Evolutionary conservation across 2,113 vertebrate species (phyloP).

Genomic region (Eulemur macaco): DNA sequence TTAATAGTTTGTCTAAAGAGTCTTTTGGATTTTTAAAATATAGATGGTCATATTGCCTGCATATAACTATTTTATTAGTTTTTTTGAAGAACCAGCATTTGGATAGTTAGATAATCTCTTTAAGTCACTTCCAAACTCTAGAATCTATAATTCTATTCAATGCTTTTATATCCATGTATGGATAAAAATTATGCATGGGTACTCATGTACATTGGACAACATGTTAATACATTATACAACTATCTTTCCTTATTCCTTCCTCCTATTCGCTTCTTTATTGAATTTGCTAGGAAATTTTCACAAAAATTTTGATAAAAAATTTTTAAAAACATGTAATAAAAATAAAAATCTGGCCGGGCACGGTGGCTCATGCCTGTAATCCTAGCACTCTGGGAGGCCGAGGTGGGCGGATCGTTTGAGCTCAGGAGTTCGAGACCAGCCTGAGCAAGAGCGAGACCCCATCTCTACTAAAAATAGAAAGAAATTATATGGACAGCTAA

Average conservation of each 20-base stretch:
- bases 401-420: too few relatives aligned
- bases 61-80: background rate
- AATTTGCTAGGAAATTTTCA: background rate
- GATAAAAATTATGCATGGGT: background rate
- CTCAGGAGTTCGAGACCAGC: too few relatives aligned
- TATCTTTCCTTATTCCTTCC: background rate
- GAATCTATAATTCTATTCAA: background rate
- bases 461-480: too few relatives aligned
- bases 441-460: too few relatives aligned
- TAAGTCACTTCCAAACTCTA: background rate
- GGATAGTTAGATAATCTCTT: background rate
- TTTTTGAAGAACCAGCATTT: background rate
- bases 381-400: too few relatives aligned
- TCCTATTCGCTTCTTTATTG: background rate
- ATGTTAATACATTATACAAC: background rate
- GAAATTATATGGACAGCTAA: too few relatives aligned
- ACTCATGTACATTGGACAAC: background rate
- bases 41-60: background rate
- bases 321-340: background rate
- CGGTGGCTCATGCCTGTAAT: too few relatives aligned
- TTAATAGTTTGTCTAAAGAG: conserved; percentile 2
- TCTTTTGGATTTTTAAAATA: background rate
- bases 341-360: background rate
- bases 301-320: background rate
- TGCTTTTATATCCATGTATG: background rate